Conservation (phyloP, 2,797 vertebrate genomes). For the Sebastes minor region DNA sequence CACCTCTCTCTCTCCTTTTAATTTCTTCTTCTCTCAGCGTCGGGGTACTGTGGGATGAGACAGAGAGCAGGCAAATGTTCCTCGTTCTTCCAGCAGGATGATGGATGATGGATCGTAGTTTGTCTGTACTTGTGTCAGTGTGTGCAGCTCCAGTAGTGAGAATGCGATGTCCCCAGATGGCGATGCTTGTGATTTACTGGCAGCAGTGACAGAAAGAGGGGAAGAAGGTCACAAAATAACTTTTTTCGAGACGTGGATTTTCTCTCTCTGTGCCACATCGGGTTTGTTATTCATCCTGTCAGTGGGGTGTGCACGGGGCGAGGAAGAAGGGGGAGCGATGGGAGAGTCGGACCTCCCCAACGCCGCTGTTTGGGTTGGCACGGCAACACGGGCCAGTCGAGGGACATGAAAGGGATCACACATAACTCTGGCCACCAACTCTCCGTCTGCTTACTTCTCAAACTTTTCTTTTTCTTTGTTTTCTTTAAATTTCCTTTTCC, state of each 20-base stretch:
- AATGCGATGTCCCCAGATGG: conserved; percentile 24
- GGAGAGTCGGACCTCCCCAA: conserved; percentile 70
- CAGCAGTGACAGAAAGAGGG: conserved; percentile 27
- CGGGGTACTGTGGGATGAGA: conserved; percentile 4
- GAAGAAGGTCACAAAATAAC: conserved; percentile 22
- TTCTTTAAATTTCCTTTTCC: conserved; percentile 46
- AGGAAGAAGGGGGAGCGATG: conserved; percentile 40
- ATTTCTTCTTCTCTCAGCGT: conserved; percentile 7
- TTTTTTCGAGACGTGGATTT: conserved; percentile 18
- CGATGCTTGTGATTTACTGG: conserved; percentile 48
- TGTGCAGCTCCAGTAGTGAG: conserved; percentile 38
- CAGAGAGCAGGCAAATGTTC: not conserved
- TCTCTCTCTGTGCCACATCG: conserved; percentile 28
- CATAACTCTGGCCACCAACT: conserved; percentile 65
- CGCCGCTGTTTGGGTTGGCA: conserved; percentile 78
- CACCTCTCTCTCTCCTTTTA: not conserved
- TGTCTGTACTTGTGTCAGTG: conserved; percentile 45
- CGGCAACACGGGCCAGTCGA: conserved; percentile 57
- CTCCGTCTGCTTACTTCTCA: conserved; percentile 38
- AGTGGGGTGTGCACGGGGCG: conserved; percentile 57
- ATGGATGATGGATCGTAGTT: conserved; percentile 39
- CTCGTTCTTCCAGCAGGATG: not conserved
- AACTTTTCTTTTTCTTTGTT: conserved; percentile 61
- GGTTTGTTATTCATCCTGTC: conserved; percentile 78
- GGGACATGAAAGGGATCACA: conserved; percentile 75